Evolutionary conservation across 1,140 invertebrate genomes (phyloP), one percentile per base, ranked within the genome.

Genomic region (Dysdera silvatica): DNA sequence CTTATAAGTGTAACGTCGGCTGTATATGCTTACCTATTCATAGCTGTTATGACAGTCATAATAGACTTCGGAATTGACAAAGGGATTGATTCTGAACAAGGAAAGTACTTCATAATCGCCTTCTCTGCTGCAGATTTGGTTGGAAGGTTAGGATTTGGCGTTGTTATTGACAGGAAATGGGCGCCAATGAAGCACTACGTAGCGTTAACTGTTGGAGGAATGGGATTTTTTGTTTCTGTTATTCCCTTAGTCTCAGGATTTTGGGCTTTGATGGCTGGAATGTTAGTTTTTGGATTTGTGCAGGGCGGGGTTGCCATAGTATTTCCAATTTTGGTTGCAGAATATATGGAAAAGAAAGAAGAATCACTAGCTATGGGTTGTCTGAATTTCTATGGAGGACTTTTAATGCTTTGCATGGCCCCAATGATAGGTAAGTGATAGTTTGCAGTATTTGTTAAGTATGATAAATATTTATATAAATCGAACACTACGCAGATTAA

Each of bases 61-160:
- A 48, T 65, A 4, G 68, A 69, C 35, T 68, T 63, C 52, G 56
- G 41, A 18, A 28, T 58, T 5, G 68, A 69, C 41, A 49, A 40
- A 7, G 51, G 48, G 8, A 47, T 64, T 37, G 14, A 40, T 4
- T 1, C 31, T 10, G 29, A 49, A 8, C 4, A 45, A 20, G 41
- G 40, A 2, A 62, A 66, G 4, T 49, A 43, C 6, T 31, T 69
- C 3, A 31, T 69, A 23, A 68, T 55, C 16, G 54, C 29, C 4
- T 67, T 67, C 29, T 58, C 68, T 10, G 45, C 60, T 8, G 14
- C 51, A 3, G 68, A 69, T 43, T 57, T 68, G 14, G 29, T 69
- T 10, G 68, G 68, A 28, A 28, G 66, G 5, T 20, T 69, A 8
- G 28, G 41, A 6, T 65, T 63, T 10, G 65, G 65, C 24, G 48